A percentile compares a stretch with the other conserved stretches of the same genome.
Evolutionary conservation across 2,888 invertebrate species (phyloP).

Genomic region (Dryobotodes eremita): DNA sequence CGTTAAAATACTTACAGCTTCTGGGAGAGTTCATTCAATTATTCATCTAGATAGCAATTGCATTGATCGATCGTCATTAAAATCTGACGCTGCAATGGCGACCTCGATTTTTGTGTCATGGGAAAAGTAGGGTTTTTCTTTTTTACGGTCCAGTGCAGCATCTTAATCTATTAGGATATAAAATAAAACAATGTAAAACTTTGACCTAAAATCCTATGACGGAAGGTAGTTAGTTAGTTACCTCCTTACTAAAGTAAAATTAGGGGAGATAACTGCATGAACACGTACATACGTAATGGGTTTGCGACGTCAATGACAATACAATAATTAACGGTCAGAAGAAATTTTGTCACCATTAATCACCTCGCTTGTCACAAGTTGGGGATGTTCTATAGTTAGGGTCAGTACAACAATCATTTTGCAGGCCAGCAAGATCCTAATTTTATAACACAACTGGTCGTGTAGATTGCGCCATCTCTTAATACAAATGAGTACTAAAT

Average conservation of each 20-base stretch:
- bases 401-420: not conserved
- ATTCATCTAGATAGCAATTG: not conserved
- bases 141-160: not conserved
- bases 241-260: too few species aligned
- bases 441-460: not conserved
- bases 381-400: not conserved
- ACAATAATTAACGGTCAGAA: not conserved
- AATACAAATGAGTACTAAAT: not conserved
- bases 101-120: not conserved
- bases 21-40: not conserved
- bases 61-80: conserved; percentile 3
- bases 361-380: not conserved
- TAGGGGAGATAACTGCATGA: not conserved
- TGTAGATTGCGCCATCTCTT: conserved; percentile 22
- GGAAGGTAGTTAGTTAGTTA: too few species aligned
- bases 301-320: not conserved
- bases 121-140: not conserved
- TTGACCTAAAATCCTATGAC: not conserved
- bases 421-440: too few species aligned
- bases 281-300: too few species aligned
- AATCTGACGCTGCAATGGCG: conserved; percentile 3
- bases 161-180: conserved; percentile 1
- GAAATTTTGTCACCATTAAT: not conserved
- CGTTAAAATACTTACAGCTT: not conserved
- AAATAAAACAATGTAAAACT: not conserved